These are phyloP conservation scores for Siderastrea radians DNA, from an alignment of 92 coral and sea anemone species.

Conservation along the genomic window DNA sequence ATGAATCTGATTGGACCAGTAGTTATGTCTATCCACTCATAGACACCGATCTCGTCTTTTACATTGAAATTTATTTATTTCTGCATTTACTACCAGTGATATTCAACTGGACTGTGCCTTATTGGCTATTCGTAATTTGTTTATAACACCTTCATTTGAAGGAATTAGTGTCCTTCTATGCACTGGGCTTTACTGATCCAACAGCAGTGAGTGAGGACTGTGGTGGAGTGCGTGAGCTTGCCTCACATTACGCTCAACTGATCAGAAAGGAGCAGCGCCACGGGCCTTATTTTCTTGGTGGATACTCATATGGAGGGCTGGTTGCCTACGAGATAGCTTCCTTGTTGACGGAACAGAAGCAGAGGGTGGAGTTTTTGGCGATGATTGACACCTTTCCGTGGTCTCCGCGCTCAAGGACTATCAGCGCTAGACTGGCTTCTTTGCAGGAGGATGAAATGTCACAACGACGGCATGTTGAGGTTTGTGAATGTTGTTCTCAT, in stretches of 20 bases:
- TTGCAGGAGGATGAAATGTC: not conserved
- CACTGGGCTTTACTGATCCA: constrained; percentile 77
- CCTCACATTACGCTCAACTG: constrained; percentile 66
- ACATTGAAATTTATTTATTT: no score
- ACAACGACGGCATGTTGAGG: constrained; percentile 26
- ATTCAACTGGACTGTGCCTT: no score
- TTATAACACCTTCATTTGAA: not conserved
- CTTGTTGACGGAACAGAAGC: constrained; percentile 31
- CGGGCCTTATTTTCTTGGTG: constrained; percentile 89
- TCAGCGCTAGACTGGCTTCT: constrained; percentile 34
- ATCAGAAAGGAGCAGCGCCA: constrained; percentile 63
- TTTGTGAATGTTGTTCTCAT: constrained; percentile 1
- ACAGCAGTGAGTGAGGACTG: constrained; percentile 56
- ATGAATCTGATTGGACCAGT: no score
- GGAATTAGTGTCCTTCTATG: constrained; percentile 71
- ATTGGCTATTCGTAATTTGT: not conserved
- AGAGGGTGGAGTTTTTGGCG: constrained; percentile 47
- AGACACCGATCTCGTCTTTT: no score
- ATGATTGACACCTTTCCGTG: constrained; percentile 60
- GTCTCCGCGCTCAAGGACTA: constrained; percentile 4
- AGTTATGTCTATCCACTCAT: no score
- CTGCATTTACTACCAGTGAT: no score
- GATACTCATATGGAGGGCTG: constrained; percentile 76
- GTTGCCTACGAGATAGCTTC: constrained; percentile 65
- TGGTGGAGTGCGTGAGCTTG: constrained; percentile 77